phyloP scores from a whole-genome alignment of 2,797 vertebrate species.

The Fringilla coelebs region DNA sequence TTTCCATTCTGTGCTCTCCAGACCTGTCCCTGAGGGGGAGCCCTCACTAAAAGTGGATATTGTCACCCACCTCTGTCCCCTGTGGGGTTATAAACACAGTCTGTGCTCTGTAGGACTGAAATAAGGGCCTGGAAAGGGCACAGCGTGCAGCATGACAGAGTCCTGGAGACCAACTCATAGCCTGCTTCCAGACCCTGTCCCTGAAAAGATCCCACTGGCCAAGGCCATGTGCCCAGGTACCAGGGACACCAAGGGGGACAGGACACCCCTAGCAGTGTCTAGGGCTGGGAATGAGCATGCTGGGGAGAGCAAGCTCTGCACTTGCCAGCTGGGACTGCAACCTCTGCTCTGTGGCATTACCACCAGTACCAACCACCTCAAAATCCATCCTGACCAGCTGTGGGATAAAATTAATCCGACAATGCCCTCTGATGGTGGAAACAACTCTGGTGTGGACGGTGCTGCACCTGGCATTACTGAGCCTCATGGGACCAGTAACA shows the following conservation, averaged over 20 bases:
- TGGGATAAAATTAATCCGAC: neutral
- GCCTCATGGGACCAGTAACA: neutral
- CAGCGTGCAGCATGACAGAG: neutral
- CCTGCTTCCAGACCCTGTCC: neutral
- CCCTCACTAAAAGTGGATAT: neutral
- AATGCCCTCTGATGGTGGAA: conserved; percentile 52
- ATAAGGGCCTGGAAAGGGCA: neutral
- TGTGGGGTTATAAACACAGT: neutral
- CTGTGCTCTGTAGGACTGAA: neutral
- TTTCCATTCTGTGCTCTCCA: neutral
- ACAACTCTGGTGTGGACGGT: accelerated
- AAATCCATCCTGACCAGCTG: neutral
- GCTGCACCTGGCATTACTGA: neutral
- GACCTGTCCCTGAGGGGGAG: neutral
- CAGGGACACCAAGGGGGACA: neutral
- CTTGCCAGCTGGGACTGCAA: neutral
- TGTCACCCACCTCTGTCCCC: neutral
- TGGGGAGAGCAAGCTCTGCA: neutral
- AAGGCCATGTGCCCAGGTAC: accelerated
- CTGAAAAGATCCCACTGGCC: neutral
- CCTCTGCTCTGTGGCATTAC: neutral
- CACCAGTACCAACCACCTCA: neutral
- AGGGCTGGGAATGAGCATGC: neutral
- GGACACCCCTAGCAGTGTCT: neutral
- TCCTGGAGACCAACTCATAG: neutral